Evolutionary conservation across 2,888 invertebrate genomes (phyloP), one percentile per base, ranked within the genome.

Genomic region (Cremastinae sp.): DNA sequence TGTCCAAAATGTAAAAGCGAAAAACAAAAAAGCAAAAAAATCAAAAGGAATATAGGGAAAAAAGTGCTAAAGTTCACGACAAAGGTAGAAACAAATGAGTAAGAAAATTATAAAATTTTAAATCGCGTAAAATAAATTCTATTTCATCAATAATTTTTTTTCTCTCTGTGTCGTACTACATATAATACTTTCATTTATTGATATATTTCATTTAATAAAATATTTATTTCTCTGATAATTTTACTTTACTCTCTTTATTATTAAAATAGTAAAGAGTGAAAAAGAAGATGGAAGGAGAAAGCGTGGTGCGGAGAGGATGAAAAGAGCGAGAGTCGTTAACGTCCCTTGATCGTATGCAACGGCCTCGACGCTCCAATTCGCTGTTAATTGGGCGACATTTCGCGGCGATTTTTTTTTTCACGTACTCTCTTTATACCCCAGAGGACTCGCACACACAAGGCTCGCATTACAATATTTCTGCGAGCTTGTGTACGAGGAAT

Each of bases 331-430:
- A 78, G 79, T 76, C 79, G 79, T 79, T 80, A 80, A 79, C 65
- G 81, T 81, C 78, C 65, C 75, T 78, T 78, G 75, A 75, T 75
- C 76, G 77, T 74, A 80, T 79, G 78, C 81, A 75, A 83, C 84
- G 84, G 84, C 85, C 83, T 84, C 81, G 66, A 70, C 82, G 85
- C 85, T 85, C 85, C 84, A 85, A 85, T 85, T 85, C 85, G 82
- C 85, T 80, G 84, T 86, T 85, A 86, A 86, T 87, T 87, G 87
- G 87, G 84, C 86, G 85, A 87, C 86, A 87, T 87, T 87, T 86
- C 83, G 85, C 86, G 80, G 81, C 80, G 79, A 81, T 85, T 83
- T 82, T 81, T 80, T 62, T 47, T 12, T n/a, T 14, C 39, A 37
- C 22, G 10, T 62, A 51, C 59, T 47, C 59, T 49, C 43, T 69